A percentile compares a stretch with the other conserved stretches of the same genome.
These are phyloP conservation scores for Xenopus tropicalis DNA, from an alignment of 2,113 vertebrate species.

Conservation along the genomic window DNA sequence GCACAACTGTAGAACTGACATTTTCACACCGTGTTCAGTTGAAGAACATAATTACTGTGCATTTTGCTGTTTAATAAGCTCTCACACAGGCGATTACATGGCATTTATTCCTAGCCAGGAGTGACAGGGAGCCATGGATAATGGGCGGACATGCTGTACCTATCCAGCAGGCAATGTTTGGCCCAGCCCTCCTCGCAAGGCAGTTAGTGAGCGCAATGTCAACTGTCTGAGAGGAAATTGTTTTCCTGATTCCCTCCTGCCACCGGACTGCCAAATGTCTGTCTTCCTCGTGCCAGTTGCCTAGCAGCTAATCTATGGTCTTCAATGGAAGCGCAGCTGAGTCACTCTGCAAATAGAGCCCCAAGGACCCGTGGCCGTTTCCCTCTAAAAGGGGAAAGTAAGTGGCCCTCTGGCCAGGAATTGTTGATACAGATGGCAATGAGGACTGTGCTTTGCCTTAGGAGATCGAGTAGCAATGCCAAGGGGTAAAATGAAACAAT, in stretches of 20 bases:
- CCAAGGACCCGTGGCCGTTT: neutral
- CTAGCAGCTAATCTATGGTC: slow-evolving; percentile 2
- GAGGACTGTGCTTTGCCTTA: neutral
- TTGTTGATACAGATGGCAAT: neutral
- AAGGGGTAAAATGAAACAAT: neutral
- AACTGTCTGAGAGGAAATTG: neutral
- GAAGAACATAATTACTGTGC: no score
- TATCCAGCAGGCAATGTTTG: no score
- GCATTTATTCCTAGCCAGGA: no score
- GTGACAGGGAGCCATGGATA: no score
- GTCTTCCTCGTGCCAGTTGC: neutral
- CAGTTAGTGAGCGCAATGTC: no score
- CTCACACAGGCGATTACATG: no score
- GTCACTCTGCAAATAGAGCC: neutral
- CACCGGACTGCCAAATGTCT: neutral
- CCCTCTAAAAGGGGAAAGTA: neutral
- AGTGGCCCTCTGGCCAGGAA: slow-evolving; percentile 3
- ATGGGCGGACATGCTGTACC: no score
- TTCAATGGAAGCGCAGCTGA: neutral
- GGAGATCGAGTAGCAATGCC: neutral
- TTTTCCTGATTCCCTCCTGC: neutral
- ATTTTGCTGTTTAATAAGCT: no score
- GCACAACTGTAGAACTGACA: no score
- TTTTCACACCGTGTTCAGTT: no score
- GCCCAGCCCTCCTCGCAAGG: no score